Base-by-base conservation (phyloP, 2,888 invertebrate species). In the Limnephilus auricula region DNA sequence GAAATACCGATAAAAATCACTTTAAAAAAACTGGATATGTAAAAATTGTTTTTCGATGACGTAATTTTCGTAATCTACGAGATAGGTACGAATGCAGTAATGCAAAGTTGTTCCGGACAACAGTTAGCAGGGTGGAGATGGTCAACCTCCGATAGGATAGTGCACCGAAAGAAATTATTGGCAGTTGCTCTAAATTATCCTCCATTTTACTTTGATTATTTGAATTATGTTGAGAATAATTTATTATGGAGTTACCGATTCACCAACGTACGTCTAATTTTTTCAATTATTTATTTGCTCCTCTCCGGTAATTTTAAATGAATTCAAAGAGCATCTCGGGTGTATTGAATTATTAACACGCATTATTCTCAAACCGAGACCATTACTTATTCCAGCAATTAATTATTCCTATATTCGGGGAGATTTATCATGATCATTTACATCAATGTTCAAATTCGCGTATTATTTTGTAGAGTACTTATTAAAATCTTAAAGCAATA, bases 261-360 rank as follows among this genome's bases (percentile, higher is more conserved):
- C 2, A 25, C 2, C 5, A 25, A 65, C 65, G 25, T 65, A 9
- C 5, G 65, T 25, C 65, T 18, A 4, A 18, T 65, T 65, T 65
- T 6, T 3, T 1, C 5, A 2, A 65, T 65, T 25, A 18, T 50
- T 18, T 50, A 50, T 50, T 50, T 25, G 15, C 50, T 10, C 31
- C 30, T 25, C 79, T 31, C 31, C 79, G 31, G 30, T 79, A 80
- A 80, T 80, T 15, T 32, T 80, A 80, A 80, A 80, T 31, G 80
- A 31, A 80, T 80, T 80, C 31, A 13, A 80, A 32, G 32, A 31
- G 30, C 80, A 32, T 18, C 32, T 80, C 3, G 13, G 30, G 37
- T 84, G 15, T 84, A n/a, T 84, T 84, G 84, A 84, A 84, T 84
- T 84, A 84, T 84, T 84, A 84, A 84, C 40, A 32, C n/a, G n/a